phyloP scores from a whole-genome alignment of 2,113 vertebrate genomes.

The Seriola quinqueradiata region DNA sequence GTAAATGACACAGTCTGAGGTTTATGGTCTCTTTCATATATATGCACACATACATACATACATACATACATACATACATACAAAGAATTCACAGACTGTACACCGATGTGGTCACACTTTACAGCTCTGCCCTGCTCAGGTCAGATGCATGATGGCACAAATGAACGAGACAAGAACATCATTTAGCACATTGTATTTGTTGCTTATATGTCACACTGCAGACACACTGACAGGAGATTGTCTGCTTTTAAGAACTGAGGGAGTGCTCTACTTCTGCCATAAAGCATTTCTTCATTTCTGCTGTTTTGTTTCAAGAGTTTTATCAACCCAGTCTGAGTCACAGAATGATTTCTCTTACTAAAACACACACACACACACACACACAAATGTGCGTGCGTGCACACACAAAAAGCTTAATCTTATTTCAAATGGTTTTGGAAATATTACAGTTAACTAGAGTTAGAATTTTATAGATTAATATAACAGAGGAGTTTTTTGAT shows the following conservation, averaged over 20 bases:
- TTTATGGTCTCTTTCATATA: constrained; percentile 55
- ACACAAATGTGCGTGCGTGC: no score
- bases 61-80: neutral
- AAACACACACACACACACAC: no score
- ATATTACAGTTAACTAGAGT: neutral
- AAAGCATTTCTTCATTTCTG: neutral
- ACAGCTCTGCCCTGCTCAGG: neutral
- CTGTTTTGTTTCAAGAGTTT: neutral
- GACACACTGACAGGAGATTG: neutral
- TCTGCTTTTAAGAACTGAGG: neutral
- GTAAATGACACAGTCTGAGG: constrained; percentile 68
- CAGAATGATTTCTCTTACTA: neutral
- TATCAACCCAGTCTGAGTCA: neutral
- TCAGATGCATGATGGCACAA: neutral
- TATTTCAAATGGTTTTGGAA: neutral
- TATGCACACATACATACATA: constrained; percentile 4
- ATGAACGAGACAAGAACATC: neutral
- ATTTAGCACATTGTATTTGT: neutral
- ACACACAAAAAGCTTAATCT: neutral
- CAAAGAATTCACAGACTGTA: neutral
- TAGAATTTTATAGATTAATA: no score
- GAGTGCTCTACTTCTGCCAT: neutral
- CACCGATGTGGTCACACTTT: neutral
- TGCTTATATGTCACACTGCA: neutral
- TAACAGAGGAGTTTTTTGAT: no score